phyloP scores from a whole-genome alignment of 1,140 invertebrate genomes.

The Doryteuthis pealeii region DNA sequence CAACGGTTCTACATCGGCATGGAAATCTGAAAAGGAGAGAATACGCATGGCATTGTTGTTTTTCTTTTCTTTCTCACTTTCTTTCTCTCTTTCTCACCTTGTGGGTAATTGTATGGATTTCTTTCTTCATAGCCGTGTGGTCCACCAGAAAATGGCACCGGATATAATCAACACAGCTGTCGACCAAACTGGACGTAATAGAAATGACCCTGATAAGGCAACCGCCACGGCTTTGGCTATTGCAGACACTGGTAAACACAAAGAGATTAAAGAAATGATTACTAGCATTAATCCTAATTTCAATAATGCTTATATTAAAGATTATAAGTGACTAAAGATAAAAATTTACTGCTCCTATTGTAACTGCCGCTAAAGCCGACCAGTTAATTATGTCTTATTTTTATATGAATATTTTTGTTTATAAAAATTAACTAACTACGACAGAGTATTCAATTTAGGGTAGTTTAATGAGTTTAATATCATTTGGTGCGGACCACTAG shows the following conservation, averaged over 20 bases:
- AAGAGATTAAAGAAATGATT: too few relatives aligned
- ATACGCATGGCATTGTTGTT: too few relatives aligned
- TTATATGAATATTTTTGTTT: too few relatives aligned
- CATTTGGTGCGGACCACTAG: too few relatives aligned
- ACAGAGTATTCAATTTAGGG: too few relatives aligned
- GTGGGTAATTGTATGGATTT: constrained; percentile 61
- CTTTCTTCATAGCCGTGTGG: constrained; percentile 55
- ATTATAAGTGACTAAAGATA: background rate
- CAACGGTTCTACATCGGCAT: too few relatives aligned
- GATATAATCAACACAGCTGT: constrained; percentile 60
- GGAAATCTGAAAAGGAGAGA: too few relatives aligned
- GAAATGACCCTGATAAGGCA: constrained; percentile 61
- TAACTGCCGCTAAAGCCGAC: too few relatives aligned
- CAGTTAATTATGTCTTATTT: too few relatives aligned
- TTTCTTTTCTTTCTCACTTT: too few relatives aligned
- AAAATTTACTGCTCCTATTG: background rate
- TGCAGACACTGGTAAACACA: constrained; percentile 39
- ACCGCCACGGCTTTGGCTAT: constrained; percentile 59
- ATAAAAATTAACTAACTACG: too few relatives aligned
- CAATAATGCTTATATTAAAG: background rate
- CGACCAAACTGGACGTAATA: constrained; percentile 61
- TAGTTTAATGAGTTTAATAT: too few relatives aligned
- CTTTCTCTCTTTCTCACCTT: constrained; percentile 36
- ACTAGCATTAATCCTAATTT: background rate
- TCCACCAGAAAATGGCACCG: constrained; percentile 61